Evolutionary conservation across 2,888 invertebrate species (phyloP).

Genomic region (Entomobrya multifasciata): DNA sequence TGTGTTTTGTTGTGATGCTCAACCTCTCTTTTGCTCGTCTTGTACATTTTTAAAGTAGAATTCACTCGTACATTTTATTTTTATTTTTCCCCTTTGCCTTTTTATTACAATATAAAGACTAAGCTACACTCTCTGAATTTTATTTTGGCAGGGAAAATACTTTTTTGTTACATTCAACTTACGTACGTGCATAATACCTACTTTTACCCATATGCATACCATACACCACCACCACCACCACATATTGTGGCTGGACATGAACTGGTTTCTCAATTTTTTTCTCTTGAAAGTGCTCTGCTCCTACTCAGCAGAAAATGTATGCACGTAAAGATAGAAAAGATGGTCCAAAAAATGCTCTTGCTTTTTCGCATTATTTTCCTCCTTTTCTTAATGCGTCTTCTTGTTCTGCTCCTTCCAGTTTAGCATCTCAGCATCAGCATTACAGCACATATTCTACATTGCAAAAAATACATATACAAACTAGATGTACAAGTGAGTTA

Average conservation of each 20-base stretch:
- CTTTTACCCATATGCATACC: too few relatives aligned
- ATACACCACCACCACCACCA: too few relatives aligned
- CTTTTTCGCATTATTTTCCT: constrained; percentile 61
- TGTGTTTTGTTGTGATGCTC: too few relatives aligned
- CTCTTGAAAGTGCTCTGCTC: neutral
- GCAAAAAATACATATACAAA: too few relatives aligned
- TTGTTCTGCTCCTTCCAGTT: constrained; percentile 37
- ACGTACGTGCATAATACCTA: too few relatives aligned
- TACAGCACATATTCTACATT: neutral
- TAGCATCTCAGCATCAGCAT: neutral
- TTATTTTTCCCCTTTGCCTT: constrained; percentile 40
- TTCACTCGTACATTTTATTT: constrained; percentile 31
- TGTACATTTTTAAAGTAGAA: too few relatives aligned
- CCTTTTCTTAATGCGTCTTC: constrained; percentile 47
- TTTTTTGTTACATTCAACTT: neutral
- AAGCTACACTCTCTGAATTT: too few relatives aligned
- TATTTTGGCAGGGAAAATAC: neutral
- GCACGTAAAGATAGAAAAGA: neutral
- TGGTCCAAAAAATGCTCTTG: neutral
- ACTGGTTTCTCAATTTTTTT: constrained; percentile 66
- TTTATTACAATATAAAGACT: constrained; percentile 36
- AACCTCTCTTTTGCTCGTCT: too few relatives aligned
- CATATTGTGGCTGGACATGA: constrained; percentile 66
- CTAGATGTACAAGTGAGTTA: constrained; percentile 20
- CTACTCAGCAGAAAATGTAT: neutral